These are phyloP conservation scores for Masnerella sp. DNA, from an alignment of 2,888 invertebrate genomes.

Conservation along the genomic window DNA sequence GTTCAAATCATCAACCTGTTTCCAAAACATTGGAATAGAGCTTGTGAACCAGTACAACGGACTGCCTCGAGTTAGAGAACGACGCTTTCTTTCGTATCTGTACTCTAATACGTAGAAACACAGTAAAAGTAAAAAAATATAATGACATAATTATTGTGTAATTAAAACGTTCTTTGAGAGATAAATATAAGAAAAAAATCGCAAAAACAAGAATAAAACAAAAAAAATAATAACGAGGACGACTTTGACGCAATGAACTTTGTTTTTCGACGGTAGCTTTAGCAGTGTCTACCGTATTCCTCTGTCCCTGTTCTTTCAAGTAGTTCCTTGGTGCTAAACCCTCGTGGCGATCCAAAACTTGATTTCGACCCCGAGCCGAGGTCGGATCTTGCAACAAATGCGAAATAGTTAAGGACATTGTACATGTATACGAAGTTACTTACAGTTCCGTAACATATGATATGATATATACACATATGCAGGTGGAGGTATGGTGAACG, in stretches of 20 bases:
- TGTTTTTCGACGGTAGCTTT: slow-evolving; percentile 10
- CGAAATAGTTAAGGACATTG: slow-evolving; percentile 13
- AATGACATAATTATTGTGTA: slow-evolving; percentile 41
- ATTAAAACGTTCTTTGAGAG: slow-evolving; percentile 15
- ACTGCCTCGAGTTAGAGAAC: slow-evolving; percentile 69
- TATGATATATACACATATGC: no score
- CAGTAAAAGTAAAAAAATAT: slow-evolving; percentile 63
- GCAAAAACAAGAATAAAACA: slow-evolving; percentile 57
- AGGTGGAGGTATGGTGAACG: no score
- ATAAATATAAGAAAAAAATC: slow-evolving; percentile 22
- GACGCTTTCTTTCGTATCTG: slow-evolving; percentile 72
- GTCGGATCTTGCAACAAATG: background rate
- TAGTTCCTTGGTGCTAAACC: no score
- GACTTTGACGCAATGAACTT: slow-evolving; percentile 25
- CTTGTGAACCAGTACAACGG: no score
- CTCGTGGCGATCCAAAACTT: no score
- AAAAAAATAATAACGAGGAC: slow-evolving; percentile 62
- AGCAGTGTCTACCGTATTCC: slow-evolving; percentile 24
- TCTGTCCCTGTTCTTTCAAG: no score
- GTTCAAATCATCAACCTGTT: no score
- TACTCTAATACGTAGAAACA: slow-evolving; percentile 69
- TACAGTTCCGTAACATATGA: slow-evolving; percentile 19
- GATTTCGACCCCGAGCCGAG: no score
- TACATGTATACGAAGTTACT: slow-evolving; percentile 32
- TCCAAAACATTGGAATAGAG: no score